Evolutionary conservation across 2,113 vertebrate genomes (phyloP), one percentile per base, ranked within the genome.

Genomic region (Coracopsis vasa): DNA sequence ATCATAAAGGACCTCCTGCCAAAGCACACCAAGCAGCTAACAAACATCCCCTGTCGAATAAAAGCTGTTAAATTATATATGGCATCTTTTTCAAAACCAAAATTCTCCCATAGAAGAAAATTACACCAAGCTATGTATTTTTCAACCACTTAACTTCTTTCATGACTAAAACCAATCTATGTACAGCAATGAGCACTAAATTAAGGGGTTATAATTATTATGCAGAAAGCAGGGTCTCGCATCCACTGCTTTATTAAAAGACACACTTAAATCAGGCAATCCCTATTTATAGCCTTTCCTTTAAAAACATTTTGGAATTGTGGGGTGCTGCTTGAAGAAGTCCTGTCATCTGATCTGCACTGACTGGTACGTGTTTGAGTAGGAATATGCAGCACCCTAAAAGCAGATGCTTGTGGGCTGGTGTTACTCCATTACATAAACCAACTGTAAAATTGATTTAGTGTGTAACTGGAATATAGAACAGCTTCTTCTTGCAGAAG

Each of bases 371-470:
- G n/a, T 27, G 37, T 75, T 58, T 84, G 84, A 95, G 86, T 58
- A 85, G 86, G 82, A 92, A 75, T 79, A 65, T 27, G 53, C 83
- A 95, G 73, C 47, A 81, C 73, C 47, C 77, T 84, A 75, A 65
- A 37, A 96, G 92, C 95, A 97, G 95, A 88, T 84, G 94, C 56
- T 71, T 64, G 95, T 95, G 92, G 93, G 92, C 69, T 83, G 95
- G 79, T 95, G 91, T 86, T 96, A 96, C 90, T 70, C 82, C 80
- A 65, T 96, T 96, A 96, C 37, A 95, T 95, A 96, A 97, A 94
- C 72, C 60, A 93, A 86, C 78, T 71, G 67, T 45, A 96, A 89
- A 73, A 94, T 12, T 64, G 80, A 90, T 81, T 82, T 86, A 50
- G 54, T 3, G 4, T 70, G 13, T 56, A 93, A 74, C 60, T 86